These are phyloP conservation scores for Phoxinus phoxinus DNA, from an alignment of 2,113 vertebrate genomes.

Conservation along the genomic window DNA sequence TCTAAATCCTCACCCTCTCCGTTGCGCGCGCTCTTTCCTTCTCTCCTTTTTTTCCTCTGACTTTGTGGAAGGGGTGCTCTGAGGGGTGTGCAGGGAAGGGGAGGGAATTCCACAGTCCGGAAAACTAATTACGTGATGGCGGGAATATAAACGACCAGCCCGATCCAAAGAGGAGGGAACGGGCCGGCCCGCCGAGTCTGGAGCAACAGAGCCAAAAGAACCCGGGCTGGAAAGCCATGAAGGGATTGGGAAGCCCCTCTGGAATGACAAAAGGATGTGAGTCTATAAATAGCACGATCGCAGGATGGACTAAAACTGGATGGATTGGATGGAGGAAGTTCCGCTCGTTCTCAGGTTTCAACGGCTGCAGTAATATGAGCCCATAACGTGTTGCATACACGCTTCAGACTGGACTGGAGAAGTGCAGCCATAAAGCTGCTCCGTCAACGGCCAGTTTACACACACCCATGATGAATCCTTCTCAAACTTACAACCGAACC, in stretches of 20 bases:
- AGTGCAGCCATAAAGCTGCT: slow-evolving; percentile 54
- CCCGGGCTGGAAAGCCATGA: slow-evolving; percentile 47
- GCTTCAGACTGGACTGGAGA: slow-evolving; percentile 48
- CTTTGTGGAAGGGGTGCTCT: slow-evolving; percentile 49
- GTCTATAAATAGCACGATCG: slow-evolving; percentile 62
- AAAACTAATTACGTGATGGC: slow-evolving; percentile 69
- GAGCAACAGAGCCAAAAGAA: slow-evolving; percentile 24
- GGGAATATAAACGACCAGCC: slow-evolving; percentile 64
- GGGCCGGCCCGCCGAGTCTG: slow-evolving; percentile 23
- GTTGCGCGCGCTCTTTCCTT: not conserved
- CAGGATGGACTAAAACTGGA: slow-evolving; percentile 55
- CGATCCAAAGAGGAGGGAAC: slow-evolving; percentile 62
- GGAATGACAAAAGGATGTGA: slow-evolving; percentile 59
- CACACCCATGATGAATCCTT: not conserved
- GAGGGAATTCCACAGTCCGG: slow-evolving; percentile 70
- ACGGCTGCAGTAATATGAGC: slow-evolving; percentile 61
- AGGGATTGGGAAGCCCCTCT: slow-evolving; percentile 48
- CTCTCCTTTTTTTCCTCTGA: slow-evolving; percentile 17
- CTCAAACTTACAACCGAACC: not conserved
- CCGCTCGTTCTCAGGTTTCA: slow-evolving; percentile 54
- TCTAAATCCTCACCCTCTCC: slow-evolving; percentile 30
- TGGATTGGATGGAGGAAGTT: slow-evolving; percentile 49
- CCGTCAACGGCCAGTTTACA: slow-evolving; percentile 26
- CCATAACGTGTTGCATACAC: slow-evolving; percentile 42
- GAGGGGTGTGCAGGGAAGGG: slow-evolving; percentile 65